Evolutionary conservation across 1,140 invertebrate genomes (phyloP), one percentile per base, ranked within the genome.

Genomic region (Limonius californicus): DNA sequence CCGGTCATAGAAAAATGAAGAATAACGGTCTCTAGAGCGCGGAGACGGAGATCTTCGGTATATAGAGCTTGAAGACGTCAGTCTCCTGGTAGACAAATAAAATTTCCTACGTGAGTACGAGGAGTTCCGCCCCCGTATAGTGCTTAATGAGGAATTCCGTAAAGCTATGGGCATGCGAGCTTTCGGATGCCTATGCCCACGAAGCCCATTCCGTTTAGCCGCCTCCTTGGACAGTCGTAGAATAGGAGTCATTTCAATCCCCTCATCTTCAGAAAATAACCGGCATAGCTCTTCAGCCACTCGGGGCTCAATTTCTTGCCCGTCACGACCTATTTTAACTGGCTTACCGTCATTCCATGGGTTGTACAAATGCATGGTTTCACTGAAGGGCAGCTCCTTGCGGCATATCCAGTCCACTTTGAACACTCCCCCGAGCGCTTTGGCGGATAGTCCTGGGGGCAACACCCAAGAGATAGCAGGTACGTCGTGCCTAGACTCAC

Each of bases 271-370:
- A 2, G 94, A 90, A 79, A 99, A 98, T 39, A 98, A 79, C 67
- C 94, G 86, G 76, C 96, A 98, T 23, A 99, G 80, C 77, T 96
- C 92, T 76, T 95, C 92, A 27, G 92, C 97, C 62, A 97, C 93
- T 73, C 90, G 86, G 11, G 95, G 94, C 74, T 98, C 95, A 64
- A 98, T 94, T 84, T 97, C 95, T 84, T 98, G 97, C 14, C 97
- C 97, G 84, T 99, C 97, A 69, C 97, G 84, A 12, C 95, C 96
- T 74, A 99, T 98, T 84, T 99, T 99, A 0, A 99, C 95, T 55
- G 95, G 95, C 79, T 98, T 98, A 27, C 94, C 93, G 77, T 98
- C 94, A 84, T 99, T 99, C 94, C 95, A 98, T 2, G 94, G 89
- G 83, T 99, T 99, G 72, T 95, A 95, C 19, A 99, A 80, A 79